These are phyloP conservation scores for Rousettus leschenaultii DNA, from an alignment of 2,113 vertebrate genomes.

Conservation along the genomic window DNA sequence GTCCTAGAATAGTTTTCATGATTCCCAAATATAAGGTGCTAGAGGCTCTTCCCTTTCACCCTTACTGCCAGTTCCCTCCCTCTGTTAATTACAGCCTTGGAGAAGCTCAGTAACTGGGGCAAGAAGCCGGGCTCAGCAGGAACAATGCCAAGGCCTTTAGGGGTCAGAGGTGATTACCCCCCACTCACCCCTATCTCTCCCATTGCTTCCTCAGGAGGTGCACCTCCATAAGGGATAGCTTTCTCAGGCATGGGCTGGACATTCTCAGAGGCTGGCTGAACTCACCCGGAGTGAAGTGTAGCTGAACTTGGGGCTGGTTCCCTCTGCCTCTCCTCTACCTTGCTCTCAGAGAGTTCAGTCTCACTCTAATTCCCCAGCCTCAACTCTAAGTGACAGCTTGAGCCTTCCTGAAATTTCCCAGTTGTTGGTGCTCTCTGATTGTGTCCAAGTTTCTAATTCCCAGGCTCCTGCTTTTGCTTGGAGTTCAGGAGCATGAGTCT, in stretches of 20 bases:
- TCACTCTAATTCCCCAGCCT: not conserved
- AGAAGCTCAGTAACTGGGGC: not conserved
- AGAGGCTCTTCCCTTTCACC: not conserved
- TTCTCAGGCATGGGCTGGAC: not conserved
- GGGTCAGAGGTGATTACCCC: not conserved
- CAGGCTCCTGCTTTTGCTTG: not conserved
- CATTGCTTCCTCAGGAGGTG: not conserved
- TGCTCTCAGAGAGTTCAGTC: not conserved
- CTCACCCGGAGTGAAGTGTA: not conserved
- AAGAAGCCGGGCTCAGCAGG: not conserved
- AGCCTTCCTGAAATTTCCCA: constrained; percentile 1
- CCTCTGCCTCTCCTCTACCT: not conserved
- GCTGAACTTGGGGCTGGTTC: not conserved
- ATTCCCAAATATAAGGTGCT: not conserved
- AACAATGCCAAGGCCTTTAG: not conserved
- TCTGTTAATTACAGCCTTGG: not conserved
- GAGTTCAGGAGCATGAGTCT: not conserved
- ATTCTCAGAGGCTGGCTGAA: not conserved
- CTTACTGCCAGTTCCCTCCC: not conserved
- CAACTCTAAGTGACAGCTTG: not conserved
- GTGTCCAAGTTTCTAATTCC: not conserved
- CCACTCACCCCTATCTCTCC: too few relatives aligned
- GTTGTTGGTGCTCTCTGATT: not conserved
- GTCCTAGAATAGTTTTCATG: not conserved
- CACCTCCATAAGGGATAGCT: not conserved